Evolutionary conservation across 2,888 invertebrate genomes (phyloP).

Genomic region (Ochropleura plecta): DNA sequence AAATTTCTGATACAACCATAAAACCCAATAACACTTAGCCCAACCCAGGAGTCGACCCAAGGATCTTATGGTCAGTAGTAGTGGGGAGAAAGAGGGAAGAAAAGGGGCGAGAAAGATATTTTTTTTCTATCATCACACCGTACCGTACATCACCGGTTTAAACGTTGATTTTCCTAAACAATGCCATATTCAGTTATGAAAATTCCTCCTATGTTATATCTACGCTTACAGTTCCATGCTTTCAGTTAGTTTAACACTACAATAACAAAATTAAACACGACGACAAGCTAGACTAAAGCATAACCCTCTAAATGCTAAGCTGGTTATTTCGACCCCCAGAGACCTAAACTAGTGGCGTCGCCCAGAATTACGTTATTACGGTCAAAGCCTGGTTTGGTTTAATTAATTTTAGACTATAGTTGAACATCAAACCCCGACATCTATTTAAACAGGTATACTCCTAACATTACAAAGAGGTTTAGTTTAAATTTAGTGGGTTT

Average conservation of each 20-base stretch:
- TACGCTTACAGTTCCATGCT: background rate
- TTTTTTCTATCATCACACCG: too few species aligned
- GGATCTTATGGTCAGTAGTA: too few species aligned
- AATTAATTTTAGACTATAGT: slow-evolving; percentile 76
- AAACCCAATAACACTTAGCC: too few species aligned
- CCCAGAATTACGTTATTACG: slow-evolving; percentile 76
- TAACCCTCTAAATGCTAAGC: slow-evolving; percentile 61
- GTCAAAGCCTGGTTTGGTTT: slow-evolving; percentile 74
- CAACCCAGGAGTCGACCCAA: too few species aligned
- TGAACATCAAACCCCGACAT: slow-evolving; percentile 71
- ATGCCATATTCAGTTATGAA: slow-evolving; percentile 20
- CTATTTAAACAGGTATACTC: slow-evolving; percentile 36
- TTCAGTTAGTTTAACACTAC: slow-evolving; percentile 37
- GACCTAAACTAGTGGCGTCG: slow-evolving; percentile 68
- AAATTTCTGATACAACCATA: too few species aligned
- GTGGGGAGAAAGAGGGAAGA: too few species aligned
- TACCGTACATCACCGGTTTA: too few species aligned
- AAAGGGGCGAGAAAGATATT: too few species aligned
- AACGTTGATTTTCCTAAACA: background rate
- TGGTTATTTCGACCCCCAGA: slow-evolving; percentile 62
- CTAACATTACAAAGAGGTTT: background rate
- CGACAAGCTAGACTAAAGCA: slow-evolving; percentile 38
- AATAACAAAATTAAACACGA: slow-evolving; percentile 59
- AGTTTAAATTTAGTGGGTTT: background rate
- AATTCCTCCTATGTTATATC: background rate